Evolutionary conservation across 2,888 invertebrate species (phyloP), one percentile per base, ranked within the genome.

Genomic region (Myathropa florea): DNA sequence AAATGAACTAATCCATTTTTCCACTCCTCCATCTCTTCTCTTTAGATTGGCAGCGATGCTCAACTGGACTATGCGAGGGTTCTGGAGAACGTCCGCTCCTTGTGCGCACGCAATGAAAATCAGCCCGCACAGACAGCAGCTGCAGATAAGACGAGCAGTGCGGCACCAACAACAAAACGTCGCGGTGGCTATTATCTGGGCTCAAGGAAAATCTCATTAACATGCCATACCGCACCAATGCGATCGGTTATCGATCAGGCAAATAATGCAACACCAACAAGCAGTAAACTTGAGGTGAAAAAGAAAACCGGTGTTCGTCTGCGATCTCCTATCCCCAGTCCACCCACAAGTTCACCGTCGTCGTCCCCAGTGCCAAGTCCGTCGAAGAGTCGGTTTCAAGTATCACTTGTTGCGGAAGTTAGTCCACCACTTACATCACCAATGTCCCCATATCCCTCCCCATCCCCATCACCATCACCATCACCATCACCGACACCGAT

Each of bases 151-250:
- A 78, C 91, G 77, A 86, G 89, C 63, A 18, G 75, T 55, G 88
- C 75, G 68, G 83, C 78, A 73, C 39, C 83, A 78, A 82, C 79
- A 65, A 73, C 83, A 67, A 91, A 90, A 77, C 90, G 90, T 78
- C 91, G 91, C 63, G 89, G 90, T 80, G 91, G 92, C 88, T 91
- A 92, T 89, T 92, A 92, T 88, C 89, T 92, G 88, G 92, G 91
- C 88, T 94, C 94, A 85, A 93, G 96, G 89, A 96, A 96, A 93
- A 96, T 96, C 90, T 96, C 96, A 89, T 94, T 96, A 89, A 96
- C 96, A 9, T 96, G 96, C 91, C 95, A 95, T 92, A 95, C 95
- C 89, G 90, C 91, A 9, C 92, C 92, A 10, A 86, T 91, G 91
- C 93, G 90, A 68, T 87, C 89, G 63, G 91, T 88, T 57, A 91